Evolutionary conservation across 2,797 vertebrate species (phyloP), one percentile per base, ranked within the genome.

Genomic region (Pseudochaenichthys georgianus): DNA sequence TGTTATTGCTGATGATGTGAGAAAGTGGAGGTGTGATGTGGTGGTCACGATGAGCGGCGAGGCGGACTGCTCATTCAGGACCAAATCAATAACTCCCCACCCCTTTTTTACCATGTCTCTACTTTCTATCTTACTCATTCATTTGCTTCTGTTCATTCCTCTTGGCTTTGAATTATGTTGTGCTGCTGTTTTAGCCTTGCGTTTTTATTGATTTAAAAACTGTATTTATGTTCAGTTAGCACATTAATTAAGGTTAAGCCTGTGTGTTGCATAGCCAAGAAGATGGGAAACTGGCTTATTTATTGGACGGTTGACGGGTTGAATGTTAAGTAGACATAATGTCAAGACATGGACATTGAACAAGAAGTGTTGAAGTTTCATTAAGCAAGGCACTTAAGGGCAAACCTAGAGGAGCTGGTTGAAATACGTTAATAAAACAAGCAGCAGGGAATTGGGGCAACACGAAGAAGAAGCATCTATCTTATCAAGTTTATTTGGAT

Each of bases 11-110:
- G 62, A 63, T 59, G 68, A 61, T 78, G 69, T 83, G 81, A 69
- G 61, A 81, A 68, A 11, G 13, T 23, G 65, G 52, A 45, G 60
- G 86, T 78, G 84, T 60, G 89, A 89, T 86, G 81, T 87, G 89
- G 87, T 81, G 88, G 81, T 85, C 77, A 72, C 64, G 23, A 52
- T 57, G 64, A 89, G 80, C 59, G 16, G 70, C 45, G 70, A 85
- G 65, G 81, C 51, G 65, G 82, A 85, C 79, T 11, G 73, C 80
- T 76, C 55, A 23, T 46, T 21, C 53, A 50, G 10, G 58, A 81
- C 42, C 43, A 67, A 70, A 70, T 48, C 80, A 64, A 68, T 68
- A 45, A n/a, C 15, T 47, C 55, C 64, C 46, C 48, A 47, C 16
- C 53, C 72, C 70, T 80, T 68, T 23, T 67, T 64, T 71, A 61